Evolutionary conservation across 1,140 invertebrate species (phyloP).

Genomic region (Oscheius sp.): DNA sequence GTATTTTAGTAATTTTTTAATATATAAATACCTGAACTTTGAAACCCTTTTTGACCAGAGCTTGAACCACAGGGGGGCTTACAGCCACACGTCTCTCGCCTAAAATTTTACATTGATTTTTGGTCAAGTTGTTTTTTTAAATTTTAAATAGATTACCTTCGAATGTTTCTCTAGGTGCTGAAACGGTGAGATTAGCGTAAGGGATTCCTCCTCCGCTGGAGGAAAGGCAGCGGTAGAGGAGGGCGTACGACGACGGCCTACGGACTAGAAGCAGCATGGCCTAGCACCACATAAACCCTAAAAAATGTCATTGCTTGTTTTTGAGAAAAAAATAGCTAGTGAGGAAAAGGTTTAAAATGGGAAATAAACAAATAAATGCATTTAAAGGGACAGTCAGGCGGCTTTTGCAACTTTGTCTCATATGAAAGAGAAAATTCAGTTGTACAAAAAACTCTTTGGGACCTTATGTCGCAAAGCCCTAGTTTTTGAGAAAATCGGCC

Average conservation of each 20-base stretch:
- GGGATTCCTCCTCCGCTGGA: not conserved
- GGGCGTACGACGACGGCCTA: not conserved
- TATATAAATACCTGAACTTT: conserved; percentile 1
- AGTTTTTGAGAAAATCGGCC: too few relatives aligned
- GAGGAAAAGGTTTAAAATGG: not conserved
- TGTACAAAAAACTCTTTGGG: too few relatives aligned
- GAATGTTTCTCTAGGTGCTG: conserved; percentile 11
- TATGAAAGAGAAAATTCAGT: not conserved
- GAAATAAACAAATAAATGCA: not conserved
- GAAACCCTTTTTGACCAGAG: conserved; percentile 34
- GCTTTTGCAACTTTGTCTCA: not conserved
- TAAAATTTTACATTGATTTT: not conserved
- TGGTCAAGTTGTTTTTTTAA: not conserved
- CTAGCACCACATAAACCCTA: not conserved
- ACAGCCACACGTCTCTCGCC: conserved; percentile 31
- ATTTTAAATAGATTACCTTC: not conserved
- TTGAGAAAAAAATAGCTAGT: not conserved
- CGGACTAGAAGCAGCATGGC: not conserved
- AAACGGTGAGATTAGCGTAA: not conserved
- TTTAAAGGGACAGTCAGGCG: not conserved
- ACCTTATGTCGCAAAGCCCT: too few relatives aligned
- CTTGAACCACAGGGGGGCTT: conserved; percentile 2
- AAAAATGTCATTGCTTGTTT: not conserved
- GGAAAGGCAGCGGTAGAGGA: not conserved
- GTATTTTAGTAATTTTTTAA: not conserved